Evolutionary conservation across 1,140 invertebrate genomes (phyloP), one percentile per base, ranked within the genome.

Genomic region (Halictus rubicundus): DNA sequence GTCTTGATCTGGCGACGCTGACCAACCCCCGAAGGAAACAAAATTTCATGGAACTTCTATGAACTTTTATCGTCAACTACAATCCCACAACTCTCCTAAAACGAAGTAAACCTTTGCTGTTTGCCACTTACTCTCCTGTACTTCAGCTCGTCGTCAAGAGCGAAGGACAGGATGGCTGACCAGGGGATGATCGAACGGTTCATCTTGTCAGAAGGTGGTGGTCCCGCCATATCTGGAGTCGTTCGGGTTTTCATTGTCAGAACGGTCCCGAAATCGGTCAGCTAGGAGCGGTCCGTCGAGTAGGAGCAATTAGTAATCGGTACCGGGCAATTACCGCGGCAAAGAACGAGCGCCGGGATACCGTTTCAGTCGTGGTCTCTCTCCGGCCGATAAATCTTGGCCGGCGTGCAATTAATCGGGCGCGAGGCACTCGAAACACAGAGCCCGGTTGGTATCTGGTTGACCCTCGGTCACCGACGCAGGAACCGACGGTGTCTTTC

Each of bases 331-430:
- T 88, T 88, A 87, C 73, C 78, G 60, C 42, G 68, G 68, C 82
- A 84, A 89, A 87, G 81, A 81, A 89, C 65, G 63, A 87, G 32
- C 68, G 64, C 39, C 32, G 73, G 78, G 88, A 88, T 90, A 88
- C 83, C 80, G 76, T 87, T 80, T 76, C 76, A 84, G 74, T 79
- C 72, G 76, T 69, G 57, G 54, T 59, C 77, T 83, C 72, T 77
- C 78, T 66, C 80, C 68, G 78, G 78, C 77, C 86, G 78, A 90
- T 90, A 90, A 90, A 90, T 90, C 89, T 85, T 80, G 37, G 39
- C 73, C 73, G 54, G 80, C 65, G 85, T 78, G 88, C 87, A 90
- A 90, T 90, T 90, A 90, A 90, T 90, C 88, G 89, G 84, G 81
- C 82, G 88, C 87, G 66, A 89, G 83, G 79, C 80, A 90, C 77